Base-by-base conservation (phyloP, 2,797 vertebrate species). In the Telmatherina bonti region DNA sequence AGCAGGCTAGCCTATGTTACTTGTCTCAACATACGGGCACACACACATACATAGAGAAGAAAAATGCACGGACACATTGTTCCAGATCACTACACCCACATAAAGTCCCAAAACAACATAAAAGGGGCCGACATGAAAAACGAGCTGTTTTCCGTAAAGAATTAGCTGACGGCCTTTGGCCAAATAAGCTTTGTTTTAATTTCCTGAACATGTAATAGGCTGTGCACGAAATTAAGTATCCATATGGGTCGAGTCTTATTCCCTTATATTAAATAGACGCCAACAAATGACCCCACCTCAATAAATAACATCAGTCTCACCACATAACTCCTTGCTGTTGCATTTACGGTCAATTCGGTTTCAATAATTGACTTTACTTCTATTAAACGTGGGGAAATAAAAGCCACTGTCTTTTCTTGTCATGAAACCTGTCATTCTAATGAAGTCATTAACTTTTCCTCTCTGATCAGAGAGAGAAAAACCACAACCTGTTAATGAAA, bases 151-250 rank as follows among this genome's bases (percentile, higher is more conserved):
- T 78, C 76, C 58, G 13, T 67, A 69, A 83, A 86, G 76, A 88
- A 88, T 74, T 82, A 81, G 83, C 72, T 82, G 81, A 85, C 61
- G 45, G 82, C 73, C 78, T 87, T 88, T 86, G 80, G 87, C 83
- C 84, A 58, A 2, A 7, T 41, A 53, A 78, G 83, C 78, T 89
- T 91, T 87, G 81, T 89, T 92, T 90, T 90, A 88, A 92, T 92
- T 93, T 91, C 88, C 89, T 89, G 72, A 88, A 88, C 74, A 62
- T 91, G 83, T 88, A 91, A 90, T 81, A 84, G 76, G 60, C 78
- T 54, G n/a, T 80, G 81, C 74, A 49, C 43, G 62, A 80, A 91
- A 90, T 92, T 89, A 87, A 89, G 89, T 80, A 83, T 81, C 87
- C 88, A 89, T 81, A 89, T 84, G 83, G 74, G 74, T 64, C 20